Evolutionary conservation across 2,797 vertebrate species (phyloP).

Genomic region (Sebastiscus tertius): DNA sequence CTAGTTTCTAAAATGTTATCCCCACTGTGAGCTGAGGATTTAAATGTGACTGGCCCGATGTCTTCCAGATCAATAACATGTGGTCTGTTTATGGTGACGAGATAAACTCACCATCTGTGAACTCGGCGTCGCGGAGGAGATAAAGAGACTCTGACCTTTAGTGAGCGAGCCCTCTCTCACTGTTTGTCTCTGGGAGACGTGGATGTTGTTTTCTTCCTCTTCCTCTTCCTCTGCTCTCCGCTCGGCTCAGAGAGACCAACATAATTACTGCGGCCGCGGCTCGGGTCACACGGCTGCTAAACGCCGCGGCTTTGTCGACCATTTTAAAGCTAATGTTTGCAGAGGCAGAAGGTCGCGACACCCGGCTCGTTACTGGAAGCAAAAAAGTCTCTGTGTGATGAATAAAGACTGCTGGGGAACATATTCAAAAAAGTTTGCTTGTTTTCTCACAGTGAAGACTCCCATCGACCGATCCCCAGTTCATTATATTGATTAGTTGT

Average conservation of each 20-base stretch:
- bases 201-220: conserved; percentile 45
- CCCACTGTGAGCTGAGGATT: not conserved
- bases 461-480: not conserved
- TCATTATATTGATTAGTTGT: conserved; percentile 41
- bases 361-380: conserved; percentile 56
- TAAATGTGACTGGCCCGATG: not conserved
- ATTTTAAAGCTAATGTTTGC: conserved; percentile 66
- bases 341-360: conserved; percentile 64
- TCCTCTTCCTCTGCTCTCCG: conserved; percentile 41
- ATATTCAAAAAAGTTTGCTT: not conserved
- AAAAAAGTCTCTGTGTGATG: conserved; percentile 8
- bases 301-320: conserved; percentile 50
- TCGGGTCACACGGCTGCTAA: conserved; percentile 61
- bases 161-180: conserved; percentile 7
- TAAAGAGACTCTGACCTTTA: conserved; percentile 52
- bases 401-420: not conserved
- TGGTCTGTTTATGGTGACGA: not conserved
- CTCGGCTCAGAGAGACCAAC: conserved; percentile 56
- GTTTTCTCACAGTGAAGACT: not conserved
- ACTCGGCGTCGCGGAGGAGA: not conserved
- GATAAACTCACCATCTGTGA: conserved; percentile 13
- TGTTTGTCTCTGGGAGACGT: conserved; percentile 49
- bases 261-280: conserved; percentile 64
- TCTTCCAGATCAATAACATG: not conserved
- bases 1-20: not conserved